Percentiles rank a stretch among this genome's conserved stretches.
phyloP scores from a whole-genome alignment of 2,113 vertebrate genomes.

The Crocuta crocuta region DNA sequence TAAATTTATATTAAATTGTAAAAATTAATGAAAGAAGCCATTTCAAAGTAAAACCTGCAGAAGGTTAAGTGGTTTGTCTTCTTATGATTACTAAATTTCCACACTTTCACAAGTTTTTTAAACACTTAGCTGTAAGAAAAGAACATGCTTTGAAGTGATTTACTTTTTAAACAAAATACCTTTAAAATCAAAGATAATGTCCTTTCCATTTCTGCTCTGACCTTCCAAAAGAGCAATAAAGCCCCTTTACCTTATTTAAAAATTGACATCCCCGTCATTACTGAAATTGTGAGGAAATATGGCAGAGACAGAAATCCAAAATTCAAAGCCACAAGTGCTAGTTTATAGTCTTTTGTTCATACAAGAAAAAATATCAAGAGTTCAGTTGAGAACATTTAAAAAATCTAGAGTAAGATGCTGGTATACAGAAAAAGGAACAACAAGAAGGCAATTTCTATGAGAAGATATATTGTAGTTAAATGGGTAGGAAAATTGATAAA shows the following conservation, averaged over 20 bases:
- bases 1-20: slow-evolving; percentile 23
- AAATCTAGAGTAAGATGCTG: not conserved
- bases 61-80: not conserved
- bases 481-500: not conserved
- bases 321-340: not conserved
- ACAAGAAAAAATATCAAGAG: not conserved
- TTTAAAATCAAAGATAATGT: slow-evolving; percentile 40
- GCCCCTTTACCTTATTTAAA: not conserved
- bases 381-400: not conserved
- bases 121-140: not conserved
- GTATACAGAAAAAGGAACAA: not conserved
- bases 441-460: not conserved
- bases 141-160: not conserved
- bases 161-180: slow-evolving; percentile 43
- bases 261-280: not conserved
- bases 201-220: not conserved
- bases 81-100: not conserved
- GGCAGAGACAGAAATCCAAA: not conserved
- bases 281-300: not conserved
- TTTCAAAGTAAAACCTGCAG: not conserved
- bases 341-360: not conserved
- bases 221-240: not conserved
- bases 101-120: not conserved
- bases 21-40: not conserved
- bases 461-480: not conserved